phyloP scores from a whole-genome alignment of 2,113 vertebrate species.

The Cepphus grylle region DNA sequence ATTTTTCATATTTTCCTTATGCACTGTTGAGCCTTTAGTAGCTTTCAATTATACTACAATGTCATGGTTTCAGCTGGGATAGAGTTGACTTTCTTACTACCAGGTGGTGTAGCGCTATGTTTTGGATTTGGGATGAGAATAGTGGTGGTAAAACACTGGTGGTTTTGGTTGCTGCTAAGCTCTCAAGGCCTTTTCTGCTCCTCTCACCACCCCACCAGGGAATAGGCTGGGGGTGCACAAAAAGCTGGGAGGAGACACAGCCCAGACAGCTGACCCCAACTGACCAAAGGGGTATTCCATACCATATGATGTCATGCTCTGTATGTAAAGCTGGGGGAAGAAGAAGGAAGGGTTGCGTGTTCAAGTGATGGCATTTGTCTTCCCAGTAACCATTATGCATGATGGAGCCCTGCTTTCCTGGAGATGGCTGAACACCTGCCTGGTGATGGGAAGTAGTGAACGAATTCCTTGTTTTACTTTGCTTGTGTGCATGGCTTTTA shows the following conservation, averaged over 20 bases:
- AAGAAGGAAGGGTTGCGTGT: not conserved
- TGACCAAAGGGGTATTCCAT: not conserved
- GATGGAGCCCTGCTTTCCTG: not conserved
- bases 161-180: not conserved
- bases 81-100: not conserved
- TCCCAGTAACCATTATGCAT: not conserved
- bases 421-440: not conserved
- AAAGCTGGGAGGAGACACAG: not conserved
- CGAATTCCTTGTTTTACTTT: not conserved
- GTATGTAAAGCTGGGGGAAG: not conserved
- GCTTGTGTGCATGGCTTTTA: not conserved
- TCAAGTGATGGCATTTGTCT: not conserved
- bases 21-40: not conserved
- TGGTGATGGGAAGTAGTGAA: not conserved
- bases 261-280: not conserved
- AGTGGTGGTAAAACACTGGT: not conserved
- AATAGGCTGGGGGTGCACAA: not conserved
- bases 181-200: not conserved
- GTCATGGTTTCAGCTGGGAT: not conserved
- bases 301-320: not conserved
- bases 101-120: not conserved
- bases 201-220: not conserved
- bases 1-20: not conserved
- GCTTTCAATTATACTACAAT: not conserved
- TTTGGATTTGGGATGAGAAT: not conserved